Base-by-base conservation (phyloP, 2,888 invertebrate genomes). In the Lasioglossum figueresi region DNA sequence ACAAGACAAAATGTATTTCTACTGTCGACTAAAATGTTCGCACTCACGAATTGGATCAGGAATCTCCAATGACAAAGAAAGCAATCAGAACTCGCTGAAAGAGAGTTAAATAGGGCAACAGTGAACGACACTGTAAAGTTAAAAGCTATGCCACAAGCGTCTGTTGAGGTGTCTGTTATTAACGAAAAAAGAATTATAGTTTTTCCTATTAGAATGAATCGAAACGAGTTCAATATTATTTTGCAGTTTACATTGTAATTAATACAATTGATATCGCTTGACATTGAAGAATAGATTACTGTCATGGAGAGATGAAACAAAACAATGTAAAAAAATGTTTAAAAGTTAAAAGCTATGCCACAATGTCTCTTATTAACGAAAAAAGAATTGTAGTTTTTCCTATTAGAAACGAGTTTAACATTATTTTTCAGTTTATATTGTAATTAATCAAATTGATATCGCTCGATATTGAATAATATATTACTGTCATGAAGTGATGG, bases 21-120 rank as follows among this genome's bases (percentile, higher is more conserved):
- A 14, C 27, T 59, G 59, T 59, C 27, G 59, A 59, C 59, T 59
- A 27, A 59, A 59, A 12, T 27, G 59, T 59, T 59, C 27, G 16
- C 27, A 4, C 14, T 27, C 27, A 14, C 59, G 59, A 59, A 59
- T 27, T 14, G 59, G 27, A 59, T 59, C 14, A n/a, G 27, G 27
- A 59, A 59, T 16, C 59, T 27, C 1, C 5, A 14, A 14, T 27
- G 59, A 59, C 59, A 59, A 59, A 59, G 27, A 27, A 59, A 27
- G 59, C 59, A 59, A 59, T 59, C 59, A 59, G 27, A 59, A 27
- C 59, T 59, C 14, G 59, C 59, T 59, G 59, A 59, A 59, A 59
- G 27, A 59, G 59, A 59, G 27, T 14, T 59, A 59, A 59, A 59
- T 59, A 59, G 59, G 59, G 14, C 59, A 27, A 59, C 27, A 59